Base-by-base conservation (phyloP, 2,113 vertebrate species). In the Dissostichus mawsoni region DNA sequence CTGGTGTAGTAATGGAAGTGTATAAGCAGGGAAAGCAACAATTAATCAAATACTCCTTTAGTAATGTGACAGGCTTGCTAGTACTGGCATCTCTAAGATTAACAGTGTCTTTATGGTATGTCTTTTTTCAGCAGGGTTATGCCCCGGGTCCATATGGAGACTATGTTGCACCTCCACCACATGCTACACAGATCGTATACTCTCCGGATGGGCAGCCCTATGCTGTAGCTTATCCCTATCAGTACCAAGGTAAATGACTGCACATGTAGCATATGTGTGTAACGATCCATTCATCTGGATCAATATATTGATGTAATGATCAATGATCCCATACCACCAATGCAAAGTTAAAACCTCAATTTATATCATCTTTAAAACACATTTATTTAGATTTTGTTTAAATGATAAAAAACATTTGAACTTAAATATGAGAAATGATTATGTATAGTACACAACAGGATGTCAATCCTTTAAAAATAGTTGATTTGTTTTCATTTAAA, bases 161-260 rank as follows among this genome's bases (percentile, higher is more conserved):
- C 4, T 95, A 95, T 14, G 90, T 83, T 3, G 78, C 91, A 47
- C 74, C 90, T 56, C 87, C 93, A 10, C 90, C 91, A 3, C 90
- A 93, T 8, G 78, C 89, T 1, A 89, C 93, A 8, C 93, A 95
- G 91, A 88, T 94, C 11, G 69, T 95, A 0, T 95, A 95, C 72
- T 75, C 93, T 18, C 87, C 94, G 64, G 91, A 94, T 18, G 93
- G 94, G 52, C 92, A 94, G 74, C 91, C 92, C 29, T 94, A 95
- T 29, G 87, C 93, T 18, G 93, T 94, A 23, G 91, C 93, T 3
- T 94, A 93, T 67, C 95, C 94, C 2, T 93, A 94, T 69, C 92
- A 93, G 48, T 93, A 95, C 76, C 95, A 92, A 91, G 93, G 94
- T 94, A 86, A 80, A 58, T 13, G 47, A 23, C 17, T 29, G 18